Conservation (phyloP, 1,140 invertebrate species). For the Tetragnatha versicolor region DNA sequence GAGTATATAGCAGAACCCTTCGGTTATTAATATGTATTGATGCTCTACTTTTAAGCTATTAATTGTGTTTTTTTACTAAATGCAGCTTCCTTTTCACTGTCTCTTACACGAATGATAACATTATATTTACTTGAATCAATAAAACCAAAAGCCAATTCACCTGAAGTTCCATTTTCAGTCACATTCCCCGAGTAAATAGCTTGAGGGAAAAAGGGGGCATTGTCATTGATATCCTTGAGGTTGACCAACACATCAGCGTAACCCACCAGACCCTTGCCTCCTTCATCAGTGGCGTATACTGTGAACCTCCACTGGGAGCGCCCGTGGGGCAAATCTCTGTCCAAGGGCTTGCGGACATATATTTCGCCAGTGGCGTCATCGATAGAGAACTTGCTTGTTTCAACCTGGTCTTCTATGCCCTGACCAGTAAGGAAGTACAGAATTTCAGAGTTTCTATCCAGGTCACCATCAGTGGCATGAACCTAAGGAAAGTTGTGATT, state of each 20-base stretch:
- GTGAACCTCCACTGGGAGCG: conserved; percentile 97
- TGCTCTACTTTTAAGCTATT: too few relatives aligned
- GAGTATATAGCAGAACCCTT: too few relatives aligned
- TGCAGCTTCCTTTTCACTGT: too few relatives aligned
- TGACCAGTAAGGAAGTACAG: conserved; percentile 96
- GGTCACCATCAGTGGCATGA: conserved; percentile 92
- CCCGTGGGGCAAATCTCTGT: conserved; percentile 95
- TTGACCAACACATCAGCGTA: conserved; percentile 99
- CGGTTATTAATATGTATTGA: too few relatives aligned
- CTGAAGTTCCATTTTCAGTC: conserved; percentile 93
- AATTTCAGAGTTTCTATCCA: conserved; percentile 91
- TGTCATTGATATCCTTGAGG: conserved; percentile 97
- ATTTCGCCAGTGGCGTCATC: conserved; percentile 93
- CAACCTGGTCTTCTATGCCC: conserved; percentile 89
- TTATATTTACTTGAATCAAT: too few relatives aligned
- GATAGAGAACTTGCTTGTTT: conserved; percentile 95
- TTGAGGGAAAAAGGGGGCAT: conserved; percentile 90
- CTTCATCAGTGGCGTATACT: conserved; percentile 96
- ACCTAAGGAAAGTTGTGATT: conserved; percentile 75
- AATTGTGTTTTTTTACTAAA: too few relatives aligned
- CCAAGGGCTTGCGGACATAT: conserved; percentile 81
- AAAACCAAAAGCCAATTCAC: too few relatives aligned
- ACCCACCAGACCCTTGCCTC: conserved; percentile 91
- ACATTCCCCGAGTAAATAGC: conserved; percentile 94
- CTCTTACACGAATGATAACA: too few relatives aligned